Percentiles rank a stretch among this genome's conserved stretches.
These are phyloP conservation scores for Chrysoperla carnea DNA, from an alignment of 1,140 invertebrate species.

Conservation along the genomic window DNA sequence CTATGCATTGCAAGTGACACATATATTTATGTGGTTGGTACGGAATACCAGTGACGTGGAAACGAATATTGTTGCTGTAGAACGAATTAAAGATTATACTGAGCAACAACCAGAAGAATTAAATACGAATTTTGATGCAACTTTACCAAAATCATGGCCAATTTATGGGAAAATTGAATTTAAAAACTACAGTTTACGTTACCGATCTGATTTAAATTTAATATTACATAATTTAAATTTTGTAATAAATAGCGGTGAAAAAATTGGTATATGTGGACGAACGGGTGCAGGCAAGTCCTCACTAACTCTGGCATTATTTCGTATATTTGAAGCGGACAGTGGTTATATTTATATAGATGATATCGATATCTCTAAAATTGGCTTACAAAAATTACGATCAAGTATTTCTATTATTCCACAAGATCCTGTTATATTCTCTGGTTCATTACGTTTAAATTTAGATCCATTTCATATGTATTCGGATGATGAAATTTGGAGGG, in stretches of 20 bases:
- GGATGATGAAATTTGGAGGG: slow-evolving; percentile 48
- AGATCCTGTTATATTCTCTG: slow-evolving; percentile 65
- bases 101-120: slow-evolving; percentile 49
- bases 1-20: slow-evolving; percentile 52
- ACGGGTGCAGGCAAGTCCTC: slow-evolving; percentile 57
- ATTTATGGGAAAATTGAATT: slow-evolving; percentile 46
- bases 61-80: slow-evolving; percentile 58
- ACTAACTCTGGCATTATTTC: slow-evolving; percentile 43
- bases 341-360: slow-evolving; percentile 56
- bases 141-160: slow-evolving; percentile 53
- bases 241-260: slow-evolving; percentile 37
- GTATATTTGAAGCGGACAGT: slow-evolving; percentile 43
- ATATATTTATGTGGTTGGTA: slow-evolving; percentile 64
- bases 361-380: slow-evolving; percentile 39
- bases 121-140: slow-evolving; percentile 38
- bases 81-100: slow-evolving; percentile 55
- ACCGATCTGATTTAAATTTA: slow-evolving; percentile 38
- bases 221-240: slow-evolving; percentile 46
- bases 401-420: slow-evolving; percentile 76
- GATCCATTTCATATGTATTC: slow-evolving; percentile 59
- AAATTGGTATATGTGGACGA: slow-evolving; percentile 39
- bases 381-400: slow-evolving; percentile 48
- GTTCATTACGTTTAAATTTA: slow-evolving; percentile 62
- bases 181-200: slow-evolving; percentile 41
- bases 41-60: slow-evolving; percentile 58